These are phyloP conservation scores for Erinaceus europaeus DNA, from an alignment of 2,113 vertebrate genomes.

Conservation along the genomic window DNA sequence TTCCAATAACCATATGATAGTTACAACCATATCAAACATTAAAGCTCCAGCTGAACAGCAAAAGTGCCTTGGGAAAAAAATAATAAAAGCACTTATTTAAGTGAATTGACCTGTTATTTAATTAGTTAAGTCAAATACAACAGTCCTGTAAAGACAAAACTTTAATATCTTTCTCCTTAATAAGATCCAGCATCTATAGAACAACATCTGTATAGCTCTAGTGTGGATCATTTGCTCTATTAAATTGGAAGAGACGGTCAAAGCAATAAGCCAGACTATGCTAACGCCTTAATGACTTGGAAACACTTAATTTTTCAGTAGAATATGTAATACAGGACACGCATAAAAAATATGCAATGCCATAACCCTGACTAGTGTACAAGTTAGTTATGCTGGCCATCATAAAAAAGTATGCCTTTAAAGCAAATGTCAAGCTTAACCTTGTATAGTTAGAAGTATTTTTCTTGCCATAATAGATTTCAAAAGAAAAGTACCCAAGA, in stretches of 20 bases:
- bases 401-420: background rate
- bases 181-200: background rate
- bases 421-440: background rate
- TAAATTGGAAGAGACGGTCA: background rate
- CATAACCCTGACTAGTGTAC: background rate
- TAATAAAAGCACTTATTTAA: no score
- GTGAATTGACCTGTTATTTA: background rate
- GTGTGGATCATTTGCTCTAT: background rate
- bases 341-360: background rate
- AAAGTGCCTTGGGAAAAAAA: background rate
- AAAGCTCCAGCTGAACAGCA: background rate
- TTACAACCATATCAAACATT: background rate
- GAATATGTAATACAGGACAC: background rate
- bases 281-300: background rate
- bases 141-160: background rate
- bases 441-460: background rate
- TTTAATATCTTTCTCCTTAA: conserved; percentile 24
- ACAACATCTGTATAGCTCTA: background rate
- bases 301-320: background rate
- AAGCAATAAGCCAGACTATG: background rate
- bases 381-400: background rate
- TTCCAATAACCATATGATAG: background rate
- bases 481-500: background rate
- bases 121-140: conserved; percentile 20
- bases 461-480: background rate